Conservation (phyloP, 2,888 invertebrate species). For the Sphaerophoria taeniata region DNA sequence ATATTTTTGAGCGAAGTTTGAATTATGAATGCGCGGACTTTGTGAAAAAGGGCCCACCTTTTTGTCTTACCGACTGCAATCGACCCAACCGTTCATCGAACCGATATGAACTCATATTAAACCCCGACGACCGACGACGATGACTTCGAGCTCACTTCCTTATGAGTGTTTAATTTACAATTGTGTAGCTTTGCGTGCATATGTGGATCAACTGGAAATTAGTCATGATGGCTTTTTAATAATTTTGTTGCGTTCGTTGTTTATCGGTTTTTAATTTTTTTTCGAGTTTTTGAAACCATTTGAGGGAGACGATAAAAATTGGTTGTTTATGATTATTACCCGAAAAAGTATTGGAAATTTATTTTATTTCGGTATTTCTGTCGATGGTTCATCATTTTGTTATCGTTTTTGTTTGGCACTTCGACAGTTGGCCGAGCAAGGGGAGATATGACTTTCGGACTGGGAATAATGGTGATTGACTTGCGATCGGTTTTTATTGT, state of each 20-base stretch:
- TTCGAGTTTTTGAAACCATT: slow-evolving; percentile 30
- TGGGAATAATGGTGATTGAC: slow-evolving; percentile 61
- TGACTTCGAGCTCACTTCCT: slow-evolving; percentile 41
- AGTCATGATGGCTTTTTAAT: slow-evolving; percentile 74
- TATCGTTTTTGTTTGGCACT: slow-evolving; percentile 26
- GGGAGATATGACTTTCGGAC: background rate
- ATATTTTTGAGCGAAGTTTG: slow-evolving; percentile 66
- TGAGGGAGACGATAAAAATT: slow-evolving; percentile 70
- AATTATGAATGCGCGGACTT: slow-evolving; percentile 46
- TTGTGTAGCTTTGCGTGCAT: slow-evolving; percentile 47
- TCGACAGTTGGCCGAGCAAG: slow-evolving; percentile 60
- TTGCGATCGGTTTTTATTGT: slow-evolving; percentile 52
- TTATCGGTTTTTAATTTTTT: slow-evolving; percentile 34
- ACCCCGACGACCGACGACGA: slow-evolving; percentile 10
- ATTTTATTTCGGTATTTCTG: slow-evolving; percentile 29
- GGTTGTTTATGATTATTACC: slow-evolving; percentile 71
- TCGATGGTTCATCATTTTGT: slow-evolving; percentile 32
- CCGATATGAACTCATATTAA: background rate
- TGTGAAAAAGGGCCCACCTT: slow-evolving; percentile 3
- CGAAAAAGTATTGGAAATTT: slow-evolving; percentile 46
- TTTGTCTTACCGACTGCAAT: slow-evolving; percentile 32
- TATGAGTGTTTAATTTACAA: slow-evolving; percentile 61
- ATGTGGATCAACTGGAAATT: slow-evolving; percentile 70
- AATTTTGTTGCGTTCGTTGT: slow-evolving; percentile 61
- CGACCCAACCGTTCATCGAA: background rate